These are phyloP conservation scores for Leptinotarsa undecemlineata DNA, from an alignment of 1,140 invertebrate genomes.

Conservation along the genomic window DNA sequence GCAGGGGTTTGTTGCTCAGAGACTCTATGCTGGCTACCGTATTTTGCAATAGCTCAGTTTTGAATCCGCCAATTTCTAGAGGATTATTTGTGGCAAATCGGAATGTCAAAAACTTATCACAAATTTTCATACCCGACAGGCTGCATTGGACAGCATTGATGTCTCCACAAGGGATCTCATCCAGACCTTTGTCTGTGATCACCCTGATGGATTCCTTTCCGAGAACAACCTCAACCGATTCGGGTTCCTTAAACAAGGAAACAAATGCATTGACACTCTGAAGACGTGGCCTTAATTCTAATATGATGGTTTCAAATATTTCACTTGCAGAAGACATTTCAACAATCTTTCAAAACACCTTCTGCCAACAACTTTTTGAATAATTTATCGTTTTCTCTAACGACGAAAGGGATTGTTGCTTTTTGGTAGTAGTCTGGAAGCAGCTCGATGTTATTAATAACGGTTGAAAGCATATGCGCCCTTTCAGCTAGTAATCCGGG, in stretches of 20 bases:
- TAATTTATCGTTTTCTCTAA: constrained; percentile 66
- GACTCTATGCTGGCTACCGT: constrained; percentile 41
- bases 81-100: constrained; percentile 40
- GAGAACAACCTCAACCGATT: constrained; percentile 47
- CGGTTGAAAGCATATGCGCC: constrained; percentile 82
- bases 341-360: constrained; percentile 47
- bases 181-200: constrained; percentile 42
- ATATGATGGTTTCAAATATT: constrained; percentile 55
- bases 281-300: constrained; percentile 61
- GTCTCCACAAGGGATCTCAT: constrained; percentile 55
- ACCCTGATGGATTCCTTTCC: constrained; percentile 51
- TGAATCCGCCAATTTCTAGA: constrained; percentile 56
- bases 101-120: constrained; percentile 47
- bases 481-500: constrained; percentile 77
- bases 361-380: constrained; percentile 59
- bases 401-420: constrained; percentile 73
- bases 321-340: constrained; percentile 27
- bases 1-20: constrained; percentile 50
- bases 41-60: constrained; percentile 57
- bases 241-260: constrained; percentile 56
- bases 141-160: constrained; percentile 52
- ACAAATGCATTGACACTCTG: constrained; percentile 62
- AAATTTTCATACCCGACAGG: constrained; percentile 42
- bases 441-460: constrained; percentile 91
- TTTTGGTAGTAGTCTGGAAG: constrained; percentile 82